A percentile compares a stretch with the other conserved stretches of the same genome.
These are phyloP conservation scores for Sebastes iracundus DNA, from an alignment of 2,797 vertebrate genomes.

Conservation along the genomic window DNA sequence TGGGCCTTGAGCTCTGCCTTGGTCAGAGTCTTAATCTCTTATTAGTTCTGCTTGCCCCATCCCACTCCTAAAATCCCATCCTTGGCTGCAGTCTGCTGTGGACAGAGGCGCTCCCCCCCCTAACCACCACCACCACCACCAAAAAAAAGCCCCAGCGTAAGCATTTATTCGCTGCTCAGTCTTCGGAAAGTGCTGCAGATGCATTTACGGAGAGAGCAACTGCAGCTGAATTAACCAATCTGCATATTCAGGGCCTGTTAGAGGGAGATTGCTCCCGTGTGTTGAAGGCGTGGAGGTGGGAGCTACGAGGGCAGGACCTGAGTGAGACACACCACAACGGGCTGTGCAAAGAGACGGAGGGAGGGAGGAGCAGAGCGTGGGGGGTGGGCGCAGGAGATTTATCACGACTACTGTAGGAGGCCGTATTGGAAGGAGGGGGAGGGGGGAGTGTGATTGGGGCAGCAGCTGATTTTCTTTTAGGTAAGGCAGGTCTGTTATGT, in stretches of 20 bases:
- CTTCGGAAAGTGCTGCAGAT: slow-evolving; percentile 85
- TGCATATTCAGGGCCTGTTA: slow-evolving; percentile 81
- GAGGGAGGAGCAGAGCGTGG: slow-evolving; percentile 17
- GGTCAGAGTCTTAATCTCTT: slow-evolving; percentile 67
- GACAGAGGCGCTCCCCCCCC: slow-evolving; percentile 59
- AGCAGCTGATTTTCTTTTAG: slow-evolving; percentile 56
- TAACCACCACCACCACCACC: slow-evolving; percentile 51
- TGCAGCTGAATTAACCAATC: slow-evolving; percentile 84
- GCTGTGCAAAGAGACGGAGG: slow-evolving; percentile 24
- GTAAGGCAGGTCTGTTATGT: slow-evolving; percentile 69
- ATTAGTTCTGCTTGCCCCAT: slow-evolving; percentile 67
- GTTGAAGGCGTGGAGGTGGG: slow-evolving; percentile 57
- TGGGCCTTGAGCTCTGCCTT: slow-evolving; percentile 48
- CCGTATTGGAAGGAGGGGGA: slow-evolving; percentile 38
- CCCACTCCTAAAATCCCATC: slow-evolving; percentile 63
- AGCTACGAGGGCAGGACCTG: slow-evolving; percentile 25
- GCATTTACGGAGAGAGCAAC: slow-evolving; percentile 81
- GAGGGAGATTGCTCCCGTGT: slow-evolving; percentile 66
- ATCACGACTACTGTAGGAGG: slow-evolving; percentile 60
- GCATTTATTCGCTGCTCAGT: slow-evolving; percentile 82
- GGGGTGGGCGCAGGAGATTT: slow-evolving; percentile 60
- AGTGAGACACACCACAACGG: slow-evolving; percentile 44
- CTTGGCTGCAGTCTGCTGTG: slow-evolving; percentile 69
- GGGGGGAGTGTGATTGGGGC: slow-evolving; percentile 45
- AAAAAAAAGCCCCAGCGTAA: slow-evolving; percentile 73